Base-by-base conservation (phyloP, 1,140 invertebrate genomes). In the Ips nitidus region DNA sequence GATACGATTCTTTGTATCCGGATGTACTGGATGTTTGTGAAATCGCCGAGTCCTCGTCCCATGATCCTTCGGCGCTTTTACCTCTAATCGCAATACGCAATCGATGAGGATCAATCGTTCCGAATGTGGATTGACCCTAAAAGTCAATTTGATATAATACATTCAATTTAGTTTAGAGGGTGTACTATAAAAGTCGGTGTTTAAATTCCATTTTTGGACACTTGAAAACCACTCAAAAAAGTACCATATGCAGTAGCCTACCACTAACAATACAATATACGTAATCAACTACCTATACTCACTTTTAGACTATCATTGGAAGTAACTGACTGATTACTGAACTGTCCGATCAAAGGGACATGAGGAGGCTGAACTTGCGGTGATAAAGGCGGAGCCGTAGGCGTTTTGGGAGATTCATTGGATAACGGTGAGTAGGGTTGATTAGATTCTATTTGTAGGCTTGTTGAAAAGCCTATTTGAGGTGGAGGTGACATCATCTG, bases 21-120 rank as follows among this genome's bases (percentile, higher is more conserved):
- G 91, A 93, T 2, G 91, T 93, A 59, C 90, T 93, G 0, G 91
- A 92, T 0, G 91, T 91, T 75, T 88, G 86, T 5, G 87, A 88
- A 52, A 87, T 79, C 41, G 84, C 84, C 59, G 85, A 89, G 69
- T 93, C 91, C 73, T 91, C 91, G 76, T 94, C 91, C 86, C 89
- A 93, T 0, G 90, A 91, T 4, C 86, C 86, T 78, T 88, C 86
- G 4, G 83, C 80, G 61, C 62, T 79, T 74, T 76, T 77, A 47
- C 68, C 74, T 66, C 81, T 79, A 52, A 76, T 78, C 36, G 78
- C 74, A 41, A 79, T 77, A 3, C 80, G 74, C 41, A 82, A 74
- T 41, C 74, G 71, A 77, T 82, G 79, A 64, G 82, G 58, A 79
- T 82, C 70, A 71, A 75, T 56, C 4, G 61, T 22, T 5, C 41